Conservation (phyloP, 2,888 invertebrate species). For the Nephrotoma guestfalica region DNA sequence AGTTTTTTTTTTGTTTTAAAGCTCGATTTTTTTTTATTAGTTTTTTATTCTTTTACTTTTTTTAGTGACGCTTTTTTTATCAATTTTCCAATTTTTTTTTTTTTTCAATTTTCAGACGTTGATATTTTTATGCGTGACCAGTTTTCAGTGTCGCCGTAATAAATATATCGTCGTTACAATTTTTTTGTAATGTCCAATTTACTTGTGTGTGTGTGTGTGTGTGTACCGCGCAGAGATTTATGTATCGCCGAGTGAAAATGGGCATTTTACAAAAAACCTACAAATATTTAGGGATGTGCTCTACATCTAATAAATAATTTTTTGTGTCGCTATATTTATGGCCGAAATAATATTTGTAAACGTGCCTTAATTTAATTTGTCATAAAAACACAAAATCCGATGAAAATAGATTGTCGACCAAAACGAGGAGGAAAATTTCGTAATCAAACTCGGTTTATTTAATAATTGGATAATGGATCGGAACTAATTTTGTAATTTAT, state of each 20-base stretch:
- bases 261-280: not conserved
- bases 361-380: not conserved
- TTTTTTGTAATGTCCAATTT: not conserved
- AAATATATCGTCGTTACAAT: not conserved
- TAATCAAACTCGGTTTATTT: not conserved
- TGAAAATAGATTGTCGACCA: not conserved
- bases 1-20: slow-evolving; percentile 1
- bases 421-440: not conserved
- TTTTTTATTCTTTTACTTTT: not conserved
- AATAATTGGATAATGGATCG: not conserved
- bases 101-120: not conserved
- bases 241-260: not conserved
- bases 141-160: slow-evolving; percentile 3
- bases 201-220: not conserved
- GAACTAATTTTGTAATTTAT: not conserved
- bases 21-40: not conserved
- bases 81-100: not conserved
- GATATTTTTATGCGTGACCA: slow-evolving; percentile 4
- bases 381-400: not conserved
- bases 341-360: not conserved
- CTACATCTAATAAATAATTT: not conserved
- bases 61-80: slow-evolving; percentile 1
- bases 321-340: not conserved
- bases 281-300: not conserved
- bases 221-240: not conserved